Conservation (phyloP, 2,113 vertebrate species). For the Mustela nigripes region DNA sequence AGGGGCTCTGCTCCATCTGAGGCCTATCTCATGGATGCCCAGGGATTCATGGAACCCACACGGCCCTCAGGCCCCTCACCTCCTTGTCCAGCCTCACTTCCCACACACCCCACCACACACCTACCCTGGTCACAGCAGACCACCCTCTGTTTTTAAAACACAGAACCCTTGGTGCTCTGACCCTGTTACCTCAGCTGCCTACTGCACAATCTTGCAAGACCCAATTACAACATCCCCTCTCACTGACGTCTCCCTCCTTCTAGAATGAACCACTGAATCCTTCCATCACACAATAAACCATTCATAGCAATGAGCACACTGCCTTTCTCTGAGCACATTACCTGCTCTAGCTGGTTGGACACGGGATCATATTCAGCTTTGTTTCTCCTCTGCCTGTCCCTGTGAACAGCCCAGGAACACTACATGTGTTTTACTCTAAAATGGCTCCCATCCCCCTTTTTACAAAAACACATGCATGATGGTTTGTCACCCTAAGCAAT, state of each 20-base stretch:
- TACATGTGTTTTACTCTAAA: not conserved
- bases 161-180: not conserved
- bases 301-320: not conserved
- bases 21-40: fast-evolving
- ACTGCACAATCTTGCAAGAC: not conserved
- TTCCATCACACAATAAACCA: not conserved
- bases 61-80: not conserved
- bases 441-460: not conserved
- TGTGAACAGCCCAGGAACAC: not conserved
- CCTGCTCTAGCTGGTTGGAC: not conserved
- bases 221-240: not conserved
- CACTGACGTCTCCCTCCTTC: not conserved
- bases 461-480: not conserved
- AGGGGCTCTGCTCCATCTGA: not conserved
- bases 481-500: not conserved
- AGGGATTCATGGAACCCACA: not conserved
- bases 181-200: not conserved
- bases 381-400: not conserved
- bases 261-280: not conserved
- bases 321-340: not conserved
- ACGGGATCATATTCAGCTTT: fast-evolving
- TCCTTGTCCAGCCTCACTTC: not conserved
- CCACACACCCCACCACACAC: fast-evolving
- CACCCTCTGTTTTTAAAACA: not conserved
- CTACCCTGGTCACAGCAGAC: not conserved